Base-by-base conservation (phyloP, 2,113 vertebrate species). In the Hylia prasina region DNA sequence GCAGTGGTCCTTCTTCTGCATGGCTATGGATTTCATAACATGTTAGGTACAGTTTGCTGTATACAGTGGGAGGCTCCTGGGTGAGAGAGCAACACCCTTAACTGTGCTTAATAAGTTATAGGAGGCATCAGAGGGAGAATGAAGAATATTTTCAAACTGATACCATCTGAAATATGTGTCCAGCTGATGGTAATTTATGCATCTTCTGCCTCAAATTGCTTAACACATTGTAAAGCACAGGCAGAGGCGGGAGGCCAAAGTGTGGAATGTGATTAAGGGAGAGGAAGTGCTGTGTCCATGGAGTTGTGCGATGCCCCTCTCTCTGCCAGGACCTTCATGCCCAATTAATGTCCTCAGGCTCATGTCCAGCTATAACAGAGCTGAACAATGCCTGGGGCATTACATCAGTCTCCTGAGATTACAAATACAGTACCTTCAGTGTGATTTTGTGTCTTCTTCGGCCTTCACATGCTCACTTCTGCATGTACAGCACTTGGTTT, bases 311-410 rank as follows among this genome's bases (percentile, higher is more conserved):
- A 9, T 48, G 12, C 10, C 6, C 3, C 33, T 79, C 28, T 71
- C 39, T 68, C 76, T 3, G 3, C 33, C 44, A 76, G 33, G 40
- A 72, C 37, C 39, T 80, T 70, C 42, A 13, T n/a, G 22, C 10
- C 25, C 72, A 64, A 9, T 60, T 56, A 47, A 51, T 27, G 18
- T 42, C 30, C 23, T 71, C 76, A 68, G 63, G 66, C 24, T 75
- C 39, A 28, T 1, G 0, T 45, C 70, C 72, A 78, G 30, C 69
- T 54, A 5, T 0, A 2, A 35, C 18, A 90, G 78, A 82, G 25
- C 13, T 84, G 69, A 61, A 40, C 1, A 1, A 25, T 53, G 25
- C 57, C 44, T 48, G 42, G 0, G 2, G 42, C 4, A 7, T 51
- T 30, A 35, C 56, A 66, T 19, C 40, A 64, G 35, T 20, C 50